phyloP scores from a whole-genome alignment of 2,888 invertebrate species.

The Diaperis boleti region DNA sequence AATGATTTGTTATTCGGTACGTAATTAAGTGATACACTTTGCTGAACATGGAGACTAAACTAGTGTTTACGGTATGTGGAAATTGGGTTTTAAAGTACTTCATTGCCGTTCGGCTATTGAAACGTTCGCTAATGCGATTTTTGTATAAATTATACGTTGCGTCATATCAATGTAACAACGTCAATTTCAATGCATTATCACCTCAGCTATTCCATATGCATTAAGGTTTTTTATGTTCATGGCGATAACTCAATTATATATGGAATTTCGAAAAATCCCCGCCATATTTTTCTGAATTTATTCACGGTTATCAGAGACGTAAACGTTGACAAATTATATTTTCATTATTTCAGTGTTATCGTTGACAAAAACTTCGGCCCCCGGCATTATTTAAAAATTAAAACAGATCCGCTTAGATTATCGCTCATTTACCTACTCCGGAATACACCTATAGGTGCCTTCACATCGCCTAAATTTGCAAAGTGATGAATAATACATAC shows the following conservation, averaged over 20 bases:
- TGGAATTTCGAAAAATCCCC: constrained; percentile 8
- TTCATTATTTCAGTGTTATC: constrained; percentile 16
- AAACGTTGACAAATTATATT: constrained; percentile 7
- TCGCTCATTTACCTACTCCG: constrained; percentile 12
- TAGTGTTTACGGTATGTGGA: constrained; percentile 33
- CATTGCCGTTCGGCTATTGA: constrained; percentile 13
- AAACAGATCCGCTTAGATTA: constrained; percentile 28
- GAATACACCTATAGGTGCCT: constrained; percentile 17
- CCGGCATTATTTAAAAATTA: constrained; percentile 3
- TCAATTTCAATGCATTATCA: constrained; percentile 21
- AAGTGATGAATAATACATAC: too few species aligned
- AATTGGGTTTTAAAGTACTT: constrained; percentile 25
- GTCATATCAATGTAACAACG: constrained; percentile 21
- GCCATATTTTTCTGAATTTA: constrained; percentile 7
- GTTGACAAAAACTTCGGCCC: constrained; percentile 7
- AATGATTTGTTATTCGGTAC: constrained; percentile 59
- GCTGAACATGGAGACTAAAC: constrained; percentile 52
- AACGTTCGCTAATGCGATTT: constrained; percentile 27
- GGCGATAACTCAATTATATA: constrained; percentile 14
- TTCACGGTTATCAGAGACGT: constrained; percentile 5
- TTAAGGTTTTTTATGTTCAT: constrained; percentile 5
- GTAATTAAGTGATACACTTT: constrained; percentile 61
- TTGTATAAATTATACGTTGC: constrained; percentile 28
- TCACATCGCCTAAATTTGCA: constrained; percentile 16
- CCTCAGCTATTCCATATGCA: constrained; percentile 20